A percentile compares a stretch with the other conserved stretches of the same genome.
Evolutionary conservation across 2,113 vertebrate species (phyloP).

Genomic region (Onychorhynchus coronatus): DNA sequence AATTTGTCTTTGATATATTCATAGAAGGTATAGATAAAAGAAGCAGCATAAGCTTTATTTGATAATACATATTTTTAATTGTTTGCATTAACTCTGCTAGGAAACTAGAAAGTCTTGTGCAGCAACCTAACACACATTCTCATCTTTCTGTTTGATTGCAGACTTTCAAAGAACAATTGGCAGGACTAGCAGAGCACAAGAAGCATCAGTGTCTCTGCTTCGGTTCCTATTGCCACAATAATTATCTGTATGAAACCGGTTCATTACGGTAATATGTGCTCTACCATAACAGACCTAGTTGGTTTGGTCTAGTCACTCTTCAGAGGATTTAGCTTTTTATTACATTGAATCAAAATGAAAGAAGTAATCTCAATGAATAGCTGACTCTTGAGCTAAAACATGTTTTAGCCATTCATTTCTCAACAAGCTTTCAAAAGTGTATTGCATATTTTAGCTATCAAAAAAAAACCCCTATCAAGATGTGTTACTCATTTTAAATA

Average conservation of each 20-base stretch:
- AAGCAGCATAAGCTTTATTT: not conserved
- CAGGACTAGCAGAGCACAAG: not conserved
- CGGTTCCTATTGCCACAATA: not conserved
- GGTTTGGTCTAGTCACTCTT: slow-evolving; percentile 6
- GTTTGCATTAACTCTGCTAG: slow-evolving; percentile 11
- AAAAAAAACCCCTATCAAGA: slow-evolving; percentile 5
- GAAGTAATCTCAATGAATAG: not conserved
- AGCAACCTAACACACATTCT: not conserved
- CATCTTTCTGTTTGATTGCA: slow-evolving; percentile 9
- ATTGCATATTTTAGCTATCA: slow-evolving; percentile 43
- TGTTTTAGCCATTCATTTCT: slow-evolving; percentile 54
- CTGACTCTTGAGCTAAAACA: slow-evolving; percentile 26
- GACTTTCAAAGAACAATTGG: not conserved
- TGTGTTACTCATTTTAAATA: slow-evolving; percentile 54
- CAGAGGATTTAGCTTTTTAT: slow-evolving; percentile 37
- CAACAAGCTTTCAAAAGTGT: slow-evolving; percentile 17
- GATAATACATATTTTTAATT: not conserved
- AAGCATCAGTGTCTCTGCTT: not conserved
- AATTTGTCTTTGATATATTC: not conserved
- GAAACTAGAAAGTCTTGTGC: not conserved
- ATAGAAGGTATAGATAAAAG: not conserved
- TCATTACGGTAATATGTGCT: not conserved
- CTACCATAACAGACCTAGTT: not conserved
- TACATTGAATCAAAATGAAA: slow-evolving; percentile 9
- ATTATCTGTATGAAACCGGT: not conserved